Evolutionary conservation across 2,888 invertebrate genomes (phyloP), one percentile per base, ranked within the genome.

Genomic region (Bellardia bayeri): DNA sequence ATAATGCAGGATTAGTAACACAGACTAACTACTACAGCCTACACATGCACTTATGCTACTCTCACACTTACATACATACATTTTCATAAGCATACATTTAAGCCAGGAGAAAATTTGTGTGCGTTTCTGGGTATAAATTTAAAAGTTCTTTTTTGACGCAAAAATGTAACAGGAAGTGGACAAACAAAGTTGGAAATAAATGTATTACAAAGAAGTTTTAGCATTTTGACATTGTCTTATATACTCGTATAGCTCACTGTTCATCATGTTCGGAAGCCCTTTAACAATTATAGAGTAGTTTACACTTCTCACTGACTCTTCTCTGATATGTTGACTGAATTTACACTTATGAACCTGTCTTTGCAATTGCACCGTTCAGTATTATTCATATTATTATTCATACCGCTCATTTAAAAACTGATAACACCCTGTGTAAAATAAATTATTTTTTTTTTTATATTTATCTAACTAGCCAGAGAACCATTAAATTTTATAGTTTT

Each of bases 1-100:
- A 58, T 79, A 86, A 86, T 81, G 69, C 82, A 78, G 79, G 80
- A 85, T 82, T 82, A 82, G 56, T 80, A 58, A 71, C 82, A 56
- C 79, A 78, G 78, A 86, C 82, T 82, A 40, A 86, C 82, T 82
- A 40, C 23, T 14, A 40, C 51, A 82, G 63, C 71, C 66, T 69
- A 82, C 71, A 68, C 33, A 63, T 58, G 16, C 42, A 54, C 58
- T 51, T 69, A 68, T 33, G 54, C 37, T 49, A 64, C 75, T 75
- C 42, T 71, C 61, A 30, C 56, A 37, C 33, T 33, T 40, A 6
- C 5, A 72, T 23, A 69, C 51, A 54, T 16, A 23, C 45, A 58
- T 23, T 37, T 30, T 11, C 2, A 51, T 42, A 72, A n/a, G 63
- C 45, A 45, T 66, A 66, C 64, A 74, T 56, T 14, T 37, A 45